A percentile compares a stretch with the other conserved stretches of the same genome.
Conservation (phyloP, 1,140 invertebrate species). For the Meloidogyne exigua region DNA sequence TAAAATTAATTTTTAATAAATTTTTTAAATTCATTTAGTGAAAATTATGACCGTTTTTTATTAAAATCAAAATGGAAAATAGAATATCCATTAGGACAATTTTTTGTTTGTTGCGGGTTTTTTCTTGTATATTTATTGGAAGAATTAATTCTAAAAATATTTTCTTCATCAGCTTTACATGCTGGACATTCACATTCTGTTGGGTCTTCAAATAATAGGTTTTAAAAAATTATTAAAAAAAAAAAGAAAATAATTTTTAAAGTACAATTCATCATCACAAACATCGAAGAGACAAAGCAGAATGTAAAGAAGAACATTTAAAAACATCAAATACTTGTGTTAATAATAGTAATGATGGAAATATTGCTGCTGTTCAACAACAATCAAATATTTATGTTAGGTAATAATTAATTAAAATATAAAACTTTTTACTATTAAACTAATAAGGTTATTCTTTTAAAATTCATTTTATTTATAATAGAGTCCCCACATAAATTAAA, state of each 20-base stretch:
- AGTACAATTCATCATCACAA: neutral
- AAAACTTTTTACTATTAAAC: too few species aligned
- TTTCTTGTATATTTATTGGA: constrained; percentile 63
- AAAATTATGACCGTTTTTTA: constrained; percentile 40
- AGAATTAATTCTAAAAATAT: constrained; percentile 54
- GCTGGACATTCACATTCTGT: neutral
- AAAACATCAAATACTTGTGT: neutral
- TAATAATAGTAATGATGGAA: neutral
- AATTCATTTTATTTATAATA: too few species aligned
- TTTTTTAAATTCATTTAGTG: constrained; percentile 40
- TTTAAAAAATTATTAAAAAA: neutral
- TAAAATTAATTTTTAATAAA: neutral
- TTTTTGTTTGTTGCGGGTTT: constrained; percentile 58
- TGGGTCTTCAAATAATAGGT: neutral
- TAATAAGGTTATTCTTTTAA: too few species aligned
- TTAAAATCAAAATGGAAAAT: constrained; percentile 30
- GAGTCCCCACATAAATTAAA: too few species aligned
- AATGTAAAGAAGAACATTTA: constrained; percentile 2
- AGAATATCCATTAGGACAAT: constrained; percentile 54
- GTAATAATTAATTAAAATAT: neutral
- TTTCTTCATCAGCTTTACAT: constrained; percentile 23
- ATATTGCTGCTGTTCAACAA: neutral
- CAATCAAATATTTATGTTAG: neutral
- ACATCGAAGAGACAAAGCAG: neutral
- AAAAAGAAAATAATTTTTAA: neutral